Evolutionary conservation across 37 sponge, comb jelly and placozoan species (phyloP).

Genomic region (Amphimedon queenslandica): DNA sequence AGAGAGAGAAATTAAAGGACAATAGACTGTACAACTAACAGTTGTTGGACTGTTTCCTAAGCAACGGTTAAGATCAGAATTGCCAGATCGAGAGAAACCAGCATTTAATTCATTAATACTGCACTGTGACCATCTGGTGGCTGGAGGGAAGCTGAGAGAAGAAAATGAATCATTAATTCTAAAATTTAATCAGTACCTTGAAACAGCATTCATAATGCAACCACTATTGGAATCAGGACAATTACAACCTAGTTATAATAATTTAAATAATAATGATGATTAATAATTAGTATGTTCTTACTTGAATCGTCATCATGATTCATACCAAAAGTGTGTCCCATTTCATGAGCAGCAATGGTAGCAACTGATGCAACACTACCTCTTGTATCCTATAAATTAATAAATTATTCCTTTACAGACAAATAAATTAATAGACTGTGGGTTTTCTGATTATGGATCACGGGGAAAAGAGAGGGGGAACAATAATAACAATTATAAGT

Average conservation of each 20-base stretch:
- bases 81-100: not conserved
- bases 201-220: not conserved
- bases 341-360: constrained; percentile 70
- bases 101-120: constrained; percentile 9
- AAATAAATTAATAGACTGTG: not conserved
- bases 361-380: constrained; percentile 2
- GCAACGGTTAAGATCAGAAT: too few relatives aligned
- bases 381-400: not conserved
- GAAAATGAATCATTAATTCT: not conserved
- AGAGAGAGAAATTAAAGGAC: too few relatives aligned
- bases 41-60: not conserved
- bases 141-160: constrained; percentile 4
- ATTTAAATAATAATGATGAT: not conserved
- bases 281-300: not conserved
- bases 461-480: not conserved
- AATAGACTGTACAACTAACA: not conserved
- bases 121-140: constrained; percentile 6
- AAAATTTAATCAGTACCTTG: not conserved
- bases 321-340: constrained; percentile 76
- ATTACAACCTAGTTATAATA: not conserved
- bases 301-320: constrained; percentile 41
- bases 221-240: not conserved
- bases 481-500: too few relatives aligned
- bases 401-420: too few relatives aligned
- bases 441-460: not conserved